Percentiles rank a stretch among this genome's conserved stretches.
Conservation (phyloP, 2,888 invertebrate genomes). For the Brachyptera putata region DNA sequence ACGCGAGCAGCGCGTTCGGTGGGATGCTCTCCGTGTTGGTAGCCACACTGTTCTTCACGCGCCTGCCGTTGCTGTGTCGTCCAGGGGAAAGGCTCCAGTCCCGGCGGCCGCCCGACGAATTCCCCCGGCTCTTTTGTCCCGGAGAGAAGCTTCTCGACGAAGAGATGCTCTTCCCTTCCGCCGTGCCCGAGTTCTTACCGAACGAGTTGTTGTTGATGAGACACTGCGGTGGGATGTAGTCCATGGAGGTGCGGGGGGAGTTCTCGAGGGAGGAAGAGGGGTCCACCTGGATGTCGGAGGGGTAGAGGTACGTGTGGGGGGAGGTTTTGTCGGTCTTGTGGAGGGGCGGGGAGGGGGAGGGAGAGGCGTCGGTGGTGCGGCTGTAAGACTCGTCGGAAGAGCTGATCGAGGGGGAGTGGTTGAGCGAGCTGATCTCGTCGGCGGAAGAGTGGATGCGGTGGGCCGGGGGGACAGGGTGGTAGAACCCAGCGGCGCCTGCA, state of each 20-base stretch:
- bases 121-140: conserved; percentile 23
- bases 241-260: conserved; percentile 49
- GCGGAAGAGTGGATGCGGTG: conserved; percentile 69
- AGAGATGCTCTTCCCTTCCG: conserved; percentile 30
- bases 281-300: conserved; percentile 54
- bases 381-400: conserved; percentile 83
- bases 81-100: conserved; percentile 28
- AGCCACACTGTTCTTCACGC: conserved; percentile 24
- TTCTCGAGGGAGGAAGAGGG: conserved; percentile 46
- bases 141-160: conserved; percentile 39
- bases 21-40: conserved; percentile 42
- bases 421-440: conserved; percentile 75
- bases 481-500: conserved; percentile 28
- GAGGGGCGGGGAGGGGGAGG: conserved; percentile 50
- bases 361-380: conserved; percentile 69
- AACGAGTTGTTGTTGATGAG: conserved; percentile 36
- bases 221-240: conserved; percentile 51
- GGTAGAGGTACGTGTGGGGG: conserved; percentile 57
- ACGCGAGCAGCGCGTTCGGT: conserved; percentile 54
- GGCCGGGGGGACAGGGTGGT: conserved; percentile 6
- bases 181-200: conserved; percentile 22
- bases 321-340: conserved; percentile 42
- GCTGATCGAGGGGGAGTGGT: conserved; percentile 76
- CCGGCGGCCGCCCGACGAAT: conserved; percentile 17
- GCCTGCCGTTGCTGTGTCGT: conserved; percentile 21